Evolutionary conservation across 2,113 vertebrate genomes (phyloP).

Genomic region (Tragelaphus buxtoni): DNA sequence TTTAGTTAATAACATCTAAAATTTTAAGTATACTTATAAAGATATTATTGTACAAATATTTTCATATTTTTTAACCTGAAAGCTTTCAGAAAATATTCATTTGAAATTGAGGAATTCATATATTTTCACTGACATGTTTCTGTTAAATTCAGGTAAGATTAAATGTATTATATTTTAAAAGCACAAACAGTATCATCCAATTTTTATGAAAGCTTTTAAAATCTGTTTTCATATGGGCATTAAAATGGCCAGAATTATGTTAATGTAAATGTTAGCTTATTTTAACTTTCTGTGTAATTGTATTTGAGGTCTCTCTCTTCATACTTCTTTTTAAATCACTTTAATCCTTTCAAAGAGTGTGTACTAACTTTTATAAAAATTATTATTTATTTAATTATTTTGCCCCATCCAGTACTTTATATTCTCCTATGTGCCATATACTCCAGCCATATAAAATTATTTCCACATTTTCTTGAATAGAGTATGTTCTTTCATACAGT

Average conservation of each 20-base stretch:
- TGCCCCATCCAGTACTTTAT: background rate
- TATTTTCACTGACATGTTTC: background rate
- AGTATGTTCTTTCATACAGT: background rate
- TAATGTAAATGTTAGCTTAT: background rate
- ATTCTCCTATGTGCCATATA: background rate
- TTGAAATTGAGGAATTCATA: background rate
- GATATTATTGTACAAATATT: background rate
- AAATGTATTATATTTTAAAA: background rate
- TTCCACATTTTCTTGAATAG: background rate
- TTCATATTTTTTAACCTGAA: background rate
- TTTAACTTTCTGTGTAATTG: background rate
- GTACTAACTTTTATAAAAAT: background rate
- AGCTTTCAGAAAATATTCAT: background rate
- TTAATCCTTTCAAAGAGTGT: background rate
- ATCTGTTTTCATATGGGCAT: background rate
- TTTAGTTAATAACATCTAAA: background rate
- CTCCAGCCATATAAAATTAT: background rate
- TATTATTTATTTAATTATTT: background rate
- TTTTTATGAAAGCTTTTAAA: background rate
- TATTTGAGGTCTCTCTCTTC: background rate
- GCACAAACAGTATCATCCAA: background rate
- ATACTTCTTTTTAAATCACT: background rate
- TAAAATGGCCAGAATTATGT: background rate
- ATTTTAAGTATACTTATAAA: background rate
- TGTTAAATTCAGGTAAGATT: background rate